Evolutionary conservation across 2,888 invertebrate species (phyloP).

Genomic region (Lomographa bimaculata): DNA sequence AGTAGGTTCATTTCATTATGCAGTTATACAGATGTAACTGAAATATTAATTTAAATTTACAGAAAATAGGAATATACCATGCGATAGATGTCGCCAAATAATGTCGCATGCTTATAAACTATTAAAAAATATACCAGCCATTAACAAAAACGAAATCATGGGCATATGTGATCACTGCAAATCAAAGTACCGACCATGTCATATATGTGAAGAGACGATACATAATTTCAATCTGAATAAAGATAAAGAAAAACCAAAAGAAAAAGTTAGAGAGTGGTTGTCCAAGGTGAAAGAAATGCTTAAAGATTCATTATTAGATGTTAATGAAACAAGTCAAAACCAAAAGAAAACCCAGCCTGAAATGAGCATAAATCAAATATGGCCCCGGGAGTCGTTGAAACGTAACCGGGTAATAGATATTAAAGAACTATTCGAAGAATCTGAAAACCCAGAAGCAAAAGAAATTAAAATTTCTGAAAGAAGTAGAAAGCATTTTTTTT

Average conservation of each 20-base stretch:
- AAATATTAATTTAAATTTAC: no score
- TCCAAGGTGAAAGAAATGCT: conserved; percentile 37
- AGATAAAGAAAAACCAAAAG: conserved; percentile 38
- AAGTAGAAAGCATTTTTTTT: conserved; percentile 2
- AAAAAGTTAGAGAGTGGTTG: conserved; percentile 39
- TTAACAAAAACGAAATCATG: no score
- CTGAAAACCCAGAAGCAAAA: conserved; percentile 3
- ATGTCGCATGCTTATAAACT: no score
- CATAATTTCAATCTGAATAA: conserved; percentile 48
- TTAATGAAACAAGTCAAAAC: conserved; percentile 18
- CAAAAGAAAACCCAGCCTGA: conserved; percentile 20
- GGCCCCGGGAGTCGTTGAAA: conserved; percentile 4
- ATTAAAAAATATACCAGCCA: no score
- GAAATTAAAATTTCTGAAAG: conserved; percentile 1
- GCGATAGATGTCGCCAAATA: no score
- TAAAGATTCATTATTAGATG: conserved; percentile 22
- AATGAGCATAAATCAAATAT: conserved; percentile 22
- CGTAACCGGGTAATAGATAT: conserved; percentile 10
- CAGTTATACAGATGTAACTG: no score
- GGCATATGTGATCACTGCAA: no score
- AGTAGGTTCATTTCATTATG: no score
- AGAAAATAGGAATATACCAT: no score
- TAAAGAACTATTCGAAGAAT: conserved; percentile 16
- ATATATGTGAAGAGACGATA: conserved; percentile 50
- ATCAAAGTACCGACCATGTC: conserved; percentile 35